These are phyloP conservation scores for Eupithecia insigniata DNA, from an alignment of 2,888 invertebrate genomes.

Conservation along the genomic window DNA sequence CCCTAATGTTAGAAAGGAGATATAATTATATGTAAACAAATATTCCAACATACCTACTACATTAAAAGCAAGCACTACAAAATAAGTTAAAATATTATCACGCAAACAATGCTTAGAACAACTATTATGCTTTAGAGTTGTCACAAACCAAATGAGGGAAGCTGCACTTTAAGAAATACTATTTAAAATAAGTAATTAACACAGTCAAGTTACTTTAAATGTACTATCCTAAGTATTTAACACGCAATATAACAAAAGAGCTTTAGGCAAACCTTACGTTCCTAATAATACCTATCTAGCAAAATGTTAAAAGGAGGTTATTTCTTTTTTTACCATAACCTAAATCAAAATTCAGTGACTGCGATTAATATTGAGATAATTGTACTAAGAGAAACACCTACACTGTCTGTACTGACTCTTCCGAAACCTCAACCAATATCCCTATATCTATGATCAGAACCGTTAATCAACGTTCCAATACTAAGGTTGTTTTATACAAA, in stretches of 20 bases:
- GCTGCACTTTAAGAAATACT: not conserved
- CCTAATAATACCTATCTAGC: not conserved
- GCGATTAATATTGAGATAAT: not conserved
- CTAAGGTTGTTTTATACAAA: not conserved
- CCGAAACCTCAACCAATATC: not conserved
- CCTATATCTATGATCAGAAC: too few relatives aligned
- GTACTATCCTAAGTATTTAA: not conserved
- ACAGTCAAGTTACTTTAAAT: not conserved
- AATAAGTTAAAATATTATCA: slow-evolving; percentile 4
- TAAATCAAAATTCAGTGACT: not conserved
- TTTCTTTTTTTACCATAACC: not conserved
- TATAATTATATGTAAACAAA: not conserved
- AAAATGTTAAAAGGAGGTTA: not conserved
- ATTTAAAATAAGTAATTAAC: not conserved
- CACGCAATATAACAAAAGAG: not conserved
- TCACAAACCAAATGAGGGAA: not conserved
- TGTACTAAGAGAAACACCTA: not conserved
- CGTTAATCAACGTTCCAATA: not conserved
- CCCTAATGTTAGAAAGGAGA: not conserved
- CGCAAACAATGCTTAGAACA: slow-evolving; percentile 8
- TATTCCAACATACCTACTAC: not conserved
- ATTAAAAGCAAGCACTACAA: slow-evolving; percentile 1
- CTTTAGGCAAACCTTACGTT: not conserved
- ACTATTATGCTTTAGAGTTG: slow-evolving; percentile 2
- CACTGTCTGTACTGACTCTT: not conserved